Percentiles rank a stretch among this genome's conserved stretches.
These are phyloP conservation scores for Scaptomyza caliginosa DNA, from an alignment of 2,888 invertebrate species.

Conservation along the genomic window DNA sequence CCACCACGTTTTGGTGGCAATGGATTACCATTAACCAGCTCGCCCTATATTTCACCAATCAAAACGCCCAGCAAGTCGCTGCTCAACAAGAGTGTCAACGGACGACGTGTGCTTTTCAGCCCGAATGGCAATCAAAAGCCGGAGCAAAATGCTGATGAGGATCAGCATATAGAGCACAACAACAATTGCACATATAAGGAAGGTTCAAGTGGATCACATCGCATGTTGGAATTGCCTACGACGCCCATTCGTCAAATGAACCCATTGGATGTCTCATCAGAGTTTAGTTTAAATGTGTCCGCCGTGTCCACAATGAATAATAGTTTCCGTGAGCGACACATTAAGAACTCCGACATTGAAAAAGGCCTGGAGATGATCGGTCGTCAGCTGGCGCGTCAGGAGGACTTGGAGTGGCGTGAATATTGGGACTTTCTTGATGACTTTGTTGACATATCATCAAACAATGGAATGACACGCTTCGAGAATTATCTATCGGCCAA, in stretches of 20 bases:
- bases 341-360: constrained; percentile 89
- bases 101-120: constrained; percentile 63
- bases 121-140: constrained; percentile 60
- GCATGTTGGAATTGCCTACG: constrained; percentile 23
- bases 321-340: constrained; percentile 82
- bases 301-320: constrained; percentile 41
- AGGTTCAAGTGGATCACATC: neutral
- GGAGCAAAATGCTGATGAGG: constrained; percentile 7
- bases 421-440: constrained; percentile 95
- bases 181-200: constrained; percentile 31
- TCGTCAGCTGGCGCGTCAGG: constrained; percentile 88
- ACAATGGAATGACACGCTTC: constrained; percentile 89
- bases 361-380: constrained; percentile 96
- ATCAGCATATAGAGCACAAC: constrained; percentile 52
- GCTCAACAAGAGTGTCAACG: constrained; percentile 23
- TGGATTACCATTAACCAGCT: constrained; percentile 57
- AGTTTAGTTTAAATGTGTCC: constrained; percentile 23
- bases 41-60: constrained; percentile 68
- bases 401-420: constrained; percentile 93
- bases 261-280: constrained; percentile 10
- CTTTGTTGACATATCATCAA: constrained; percentile 90
- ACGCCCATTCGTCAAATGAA: constrained; percentile 61
- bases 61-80: constrained; percentile 52
- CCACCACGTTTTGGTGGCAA: constrained; percentile 86
- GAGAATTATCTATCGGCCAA: constrained; percentile 88